Conservation (phyloP, 2,888 invertebrate genomes). For the Drosophila suboccidentalis region DNA sequence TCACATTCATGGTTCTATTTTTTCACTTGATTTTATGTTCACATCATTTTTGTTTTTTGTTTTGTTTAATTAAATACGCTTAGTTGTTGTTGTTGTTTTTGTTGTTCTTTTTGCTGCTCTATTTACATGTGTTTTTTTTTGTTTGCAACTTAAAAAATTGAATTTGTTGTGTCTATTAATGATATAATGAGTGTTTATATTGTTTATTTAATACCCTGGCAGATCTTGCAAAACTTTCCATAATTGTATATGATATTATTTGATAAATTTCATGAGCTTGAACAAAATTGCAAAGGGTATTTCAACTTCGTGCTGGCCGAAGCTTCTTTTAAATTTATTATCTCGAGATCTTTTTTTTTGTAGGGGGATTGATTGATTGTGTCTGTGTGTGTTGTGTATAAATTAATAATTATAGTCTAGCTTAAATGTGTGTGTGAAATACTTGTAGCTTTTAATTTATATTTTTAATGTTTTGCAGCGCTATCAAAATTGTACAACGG, state of each 20-base stretch:
- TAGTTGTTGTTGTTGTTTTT: slow-evolving; percentile 30
- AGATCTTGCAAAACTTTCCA: neutral
- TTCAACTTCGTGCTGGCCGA: slow-evolving; percentile 20
- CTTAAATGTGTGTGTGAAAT: slow-evolving; percentile 48
- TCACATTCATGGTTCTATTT: slow-evolving; percentile 85
- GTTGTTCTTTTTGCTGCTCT: slow-evolving; percentile 29
- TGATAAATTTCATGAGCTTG: neutral
- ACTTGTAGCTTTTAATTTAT: slow-evolving; percentile 14
- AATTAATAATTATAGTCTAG: slow-evolving; percentile 43
- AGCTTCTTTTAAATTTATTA: slow-evolving; percentile 10
- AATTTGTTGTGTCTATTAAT: slow-evolving; percentile 34
- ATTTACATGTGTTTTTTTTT: slow-evolving; percentile 40
- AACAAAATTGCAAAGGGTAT: slow-evolving; percentile 23
- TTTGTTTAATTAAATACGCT: slow-evolving; percentile 47
- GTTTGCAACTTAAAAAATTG: slow-evolving; percentile 23
- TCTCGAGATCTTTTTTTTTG: slow-evolving; percentile 51
- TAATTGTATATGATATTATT: neutral
- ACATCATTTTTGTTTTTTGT: slow-evolving; percentile 59
- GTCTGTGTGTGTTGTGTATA: slow-evolving; percentile 35
- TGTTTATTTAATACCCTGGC: slow-evolving; percentile 37
- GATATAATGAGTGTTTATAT: slow-evolving; percentile 18
- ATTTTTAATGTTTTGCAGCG: slow-evolving; percentile 36
- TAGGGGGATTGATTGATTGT: slow-evolving; percentile 23
- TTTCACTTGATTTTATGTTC: slow-evolving; percentile 78
- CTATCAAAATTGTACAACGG: slow-evolving; percentile 34